A percentile compares a stretch with the other conserved stretches of the same genome.
These are phyloP conservation scores for Lucifuga dentata DNA, from an alignment of 2,113 vertebrate species.

Conservation along the genomic window DNA sequence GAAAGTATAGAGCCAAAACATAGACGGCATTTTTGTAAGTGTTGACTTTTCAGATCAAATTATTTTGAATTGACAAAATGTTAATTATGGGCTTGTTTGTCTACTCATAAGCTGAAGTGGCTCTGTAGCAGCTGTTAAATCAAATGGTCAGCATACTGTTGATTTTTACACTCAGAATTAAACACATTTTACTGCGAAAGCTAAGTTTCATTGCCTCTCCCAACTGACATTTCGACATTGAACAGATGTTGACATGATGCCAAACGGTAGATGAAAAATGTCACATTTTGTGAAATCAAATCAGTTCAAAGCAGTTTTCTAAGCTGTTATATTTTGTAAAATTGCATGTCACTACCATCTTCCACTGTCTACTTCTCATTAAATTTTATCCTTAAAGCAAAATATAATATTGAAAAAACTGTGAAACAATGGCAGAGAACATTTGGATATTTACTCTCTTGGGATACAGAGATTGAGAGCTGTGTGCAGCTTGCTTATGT, in stretches of 20 bases:
- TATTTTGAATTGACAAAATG: too few species aligned
- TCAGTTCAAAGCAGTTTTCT: too few species aligned
- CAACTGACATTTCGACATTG: not conserved
- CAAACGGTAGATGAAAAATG: not conserved
- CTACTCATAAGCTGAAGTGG: too few species aligned
- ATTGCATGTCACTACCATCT: slow-evolving; percentile 4
- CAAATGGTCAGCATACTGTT: too few species aligned
- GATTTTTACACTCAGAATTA: not conserved
- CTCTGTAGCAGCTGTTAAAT: too few species aligned
- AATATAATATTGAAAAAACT: slow-evolving; percentile 21
- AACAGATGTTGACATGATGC: not conserved
- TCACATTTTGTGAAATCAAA: not conserved
- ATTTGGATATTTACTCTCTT: slow-evolving; percentile 18
- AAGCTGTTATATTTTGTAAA: too few species aligned
- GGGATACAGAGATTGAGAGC: slow-evolving; percentile 25
- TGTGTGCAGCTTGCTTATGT: slow-evolving; percentile 33
- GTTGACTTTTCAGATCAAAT: too few species aligned
- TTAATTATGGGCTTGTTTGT: too few species aligned
- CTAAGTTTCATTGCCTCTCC: not conserved
- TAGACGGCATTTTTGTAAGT: too few species aligned
- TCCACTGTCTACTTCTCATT: slow-evolving; percentile 15
- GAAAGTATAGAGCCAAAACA: too few species aligned
- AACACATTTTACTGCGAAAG: not conserved
- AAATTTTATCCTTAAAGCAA: slow-evolving; percentile 33
- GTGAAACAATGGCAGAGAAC: slow-evolving; percentile 21